Conservation (phyloP, 2,888 invertebrate genomes). For the Dichetophora obliterata region DNA sequence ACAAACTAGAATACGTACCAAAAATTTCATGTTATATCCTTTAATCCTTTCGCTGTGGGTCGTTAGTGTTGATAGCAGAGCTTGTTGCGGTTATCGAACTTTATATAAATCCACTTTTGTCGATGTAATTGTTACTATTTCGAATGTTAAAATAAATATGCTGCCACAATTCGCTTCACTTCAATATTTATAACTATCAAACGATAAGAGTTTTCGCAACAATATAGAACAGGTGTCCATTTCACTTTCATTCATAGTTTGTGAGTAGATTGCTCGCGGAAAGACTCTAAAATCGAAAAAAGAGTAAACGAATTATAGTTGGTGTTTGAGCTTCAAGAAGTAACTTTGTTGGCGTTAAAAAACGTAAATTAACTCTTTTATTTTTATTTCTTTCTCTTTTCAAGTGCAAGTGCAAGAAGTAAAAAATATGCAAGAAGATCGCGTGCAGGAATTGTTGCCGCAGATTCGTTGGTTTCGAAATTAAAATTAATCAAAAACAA, state of each 20-base stretch:
- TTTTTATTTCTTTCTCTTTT: constrained; percentile 42
- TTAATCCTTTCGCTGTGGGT: not conserved
- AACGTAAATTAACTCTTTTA: not conserved
- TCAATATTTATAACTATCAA: constrained; percentile 31
- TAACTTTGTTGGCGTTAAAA: not conserved
- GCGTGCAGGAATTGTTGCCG: constrained; percentile 45
- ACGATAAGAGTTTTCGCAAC: not conserved
- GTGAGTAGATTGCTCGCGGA: constrained; percentile 8
- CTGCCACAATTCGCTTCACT: not conserved
- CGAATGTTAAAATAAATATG: constrained; percentile 26
- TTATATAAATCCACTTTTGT: not conserved
- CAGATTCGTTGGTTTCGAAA: constrained; percentile 26
- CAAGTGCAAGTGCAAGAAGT: constrained; percentile 52
- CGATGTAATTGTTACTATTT: not conserved
- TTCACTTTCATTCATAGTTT: constrained; percentile 19
- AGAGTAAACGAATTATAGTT: not conserved
- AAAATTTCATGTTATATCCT: constrained; percentile 33
- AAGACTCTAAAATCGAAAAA: not conserved
- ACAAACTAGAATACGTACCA: constrained; percentile 25
- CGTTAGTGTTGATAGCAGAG: too few relatives aligned
- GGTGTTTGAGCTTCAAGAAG: not conserved
- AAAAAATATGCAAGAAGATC: constrained; percentile 36
- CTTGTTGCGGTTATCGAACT: too few relatives aligned
- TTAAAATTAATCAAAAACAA: constrained; percentile 44
- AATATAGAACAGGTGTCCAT: constrained; percentile 33